Evolutionary conservation across 2,888 invertebrate genomes (phyloP).

Genomic region (Megaustenia siamemsis): DNA sequence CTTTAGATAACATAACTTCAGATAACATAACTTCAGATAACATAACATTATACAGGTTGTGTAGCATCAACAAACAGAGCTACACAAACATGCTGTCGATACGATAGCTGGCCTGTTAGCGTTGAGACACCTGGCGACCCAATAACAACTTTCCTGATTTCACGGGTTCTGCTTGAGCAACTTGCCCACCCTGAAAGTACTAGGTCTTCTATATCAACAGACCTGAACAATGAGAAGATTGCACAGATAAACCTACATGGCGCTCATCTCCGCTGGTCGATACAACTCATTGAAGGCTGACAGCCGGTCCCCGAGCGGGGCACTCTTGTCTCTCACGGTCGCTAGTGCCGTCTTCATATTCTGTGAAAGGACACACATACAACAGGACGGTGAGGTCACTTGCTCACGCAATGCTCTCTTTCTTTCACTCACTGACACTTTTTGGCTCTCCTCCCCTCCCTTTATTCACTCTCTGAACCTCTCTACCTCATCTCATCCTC

Average conservation of each 20-base stretch:
- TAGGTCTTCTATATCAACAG: not conserved
- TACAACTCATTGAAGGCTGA: not conserved
- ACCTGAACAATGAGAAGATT: not conserved
- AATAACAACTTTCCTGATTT: not conserved
- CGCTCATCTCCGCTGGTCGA: too few species aligned
- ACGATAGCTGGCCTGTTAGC: too few species aligned
- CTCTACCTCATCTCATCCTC: too few species aligned
- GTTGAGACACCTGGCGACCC: too few species aligned
- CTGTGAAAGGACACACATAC: not conserved
- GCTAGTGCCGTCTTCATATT: not conserved
- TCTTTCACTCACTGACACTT: not conserved
- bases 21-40: too few species aligned
- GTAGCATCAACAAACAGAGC: not conserved
- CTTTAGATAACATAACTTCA: too few species aligned
- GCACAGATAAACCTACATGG: conserved; percentile 1
- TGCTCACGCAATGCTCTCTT: not conserved
- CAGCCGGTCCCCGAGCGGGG: not conserved
- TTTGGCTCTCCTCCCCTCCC: too few species aligned
- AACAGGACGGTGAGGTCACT: not conserved
- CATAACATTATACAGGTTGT: not conserved
- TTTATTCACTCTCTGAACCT: too few species aligned
- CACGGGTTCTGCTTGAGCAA: not conserved
- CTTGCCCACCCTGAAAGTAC: not conserved
- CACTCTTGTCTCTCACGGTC: not conserved
- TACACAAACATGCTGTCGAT: not conserved